Evolutionary conservation across 2,797 vertebrate species (phyloP), one percentile per base, ranked within the genome.

Genomic region (Caiman crocodilus): DNA sequence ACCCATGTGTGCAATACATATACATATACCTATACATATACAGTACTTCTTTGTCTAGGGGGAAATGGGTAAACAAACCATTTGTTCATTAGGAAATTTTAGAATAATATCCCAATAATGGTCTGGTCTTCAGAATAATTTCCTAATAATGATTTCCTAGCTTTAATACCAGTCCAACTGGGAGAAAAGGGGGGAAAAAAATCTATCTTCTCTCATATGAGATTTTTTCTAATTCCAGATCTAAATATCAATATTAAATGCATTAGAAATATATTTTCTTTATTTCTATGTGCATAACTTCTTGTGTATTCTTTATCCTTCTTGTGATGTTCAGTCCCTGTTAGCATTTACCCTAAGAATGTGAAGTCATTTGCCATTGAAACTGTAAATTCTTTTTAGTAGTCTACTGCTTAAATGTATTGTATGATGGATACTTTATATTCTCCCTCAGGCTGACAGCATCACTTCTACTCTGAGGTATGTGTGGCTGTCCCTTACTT

Each of bases 71-170:
- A 35, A 96, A 91, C 32, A 86, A 84, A 23, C 16, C 89, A 85
- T 87, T 18, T 32, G 69, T 17, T 92, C 84, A 90, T n/a, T 84
- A 80, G 60, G 89, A 94, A 94, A 91, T 94, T 76, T 50, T 73
- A 87, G 20, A 58, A 74, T 91, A 84, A 60, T 15, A 73, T 25
- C 10, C 8, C 42, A 50, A 10, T 11, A 50, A 10, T 50, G 42
- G 42, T 50, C 42, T 90, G 79, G 85, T 50, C 73, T 26, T 86
- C 23, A 65, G 50, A 89, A 69, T 80, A 84, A 91, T 90, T 91
- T 74, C 28, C 35, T 84, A 94, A 90, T 57, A 93, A 92, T 67
- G 76, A 89, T 92, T 95, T 93, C 87, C 83, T 60, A 80, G 76
- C 50, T 89, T 85, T 76, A 90, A 84, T 89, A 67, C 82, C 50